A percentile compares a stretch with the other conserved stretches of the same genome.
phyloP scores from a whole-genome alignment of 2,888 invertebrate genomes.

The Andrena praecox region DNA sequence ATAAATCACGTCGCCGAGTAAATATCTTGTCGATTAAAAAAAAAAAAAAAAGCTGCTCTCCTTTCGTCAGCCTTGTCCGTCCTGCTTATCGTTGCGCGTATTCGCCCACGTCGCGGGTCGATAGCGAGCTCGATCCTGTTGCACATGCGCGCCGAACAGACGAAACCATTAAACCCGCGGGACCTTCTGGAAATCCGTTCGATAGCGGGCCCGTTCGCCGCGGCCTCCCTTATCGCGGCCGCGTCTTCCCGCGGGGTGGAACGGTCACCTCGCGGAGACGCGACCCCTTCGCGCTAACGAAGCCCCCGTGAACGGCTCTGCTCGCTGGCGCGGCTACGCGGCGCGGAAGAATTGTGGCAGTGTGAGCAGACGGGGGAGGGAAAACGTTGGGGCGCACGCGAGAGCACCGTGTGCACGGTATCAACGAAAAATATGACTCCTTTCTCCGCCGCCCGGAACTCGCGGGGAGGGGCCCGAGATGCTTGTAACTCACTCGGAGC shows the following conservation, averaged over 20 bases:
- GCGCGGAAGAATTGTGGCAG: conserved; percentile 44
- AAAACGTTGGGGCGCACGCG: conserved; percentile 38
- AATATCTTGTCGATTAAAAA: conserved; percentile 51
- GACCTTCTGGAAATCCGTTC: conserved; percentile 73
- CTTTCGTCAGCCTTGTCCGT: conserved; percentile 1
- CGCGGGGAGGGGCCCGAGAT: conserved; percentile 3
- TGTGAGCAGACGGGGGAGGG: conserved; percentile 19
- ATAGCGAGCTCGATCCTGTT: conserved; percentile 73
- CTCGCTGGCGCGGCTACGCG: conserved; percentile 13
- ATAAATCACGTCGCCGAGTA: conserved; percentile 44
- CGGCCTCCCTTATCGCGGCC: conserved; percentile 8
- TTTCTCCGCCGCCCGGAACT: neutral
- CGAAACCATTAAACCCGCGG: conserved; percentile 66
- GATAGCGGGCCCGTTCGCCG: conserved; percentile 1
- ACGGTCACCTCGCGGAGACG: conserved; percentile 28
- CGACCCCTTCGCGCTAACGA: conserved; percentile 21
- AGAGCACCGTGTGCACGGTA: neutral
- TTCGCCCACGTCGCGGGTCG: conserved; percentile 52
- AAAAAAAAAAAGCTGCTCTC: conserved; percentile 13
- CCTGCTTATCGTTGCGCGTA: conserved; percentile 2
- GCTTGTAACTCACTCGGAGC: conserved; percentile 25
- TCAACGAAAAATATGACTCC: conserved; percentile 51
- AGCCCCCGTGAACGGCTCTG: neutral
- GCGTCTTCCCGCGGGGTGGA: conserved; percentile 23
- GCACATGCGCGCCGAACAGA: conserved; percentile 72